Conservation (phyloP, 64 coral and sea anemone genomes). For the Astreopora myriophthalma region DNA sequence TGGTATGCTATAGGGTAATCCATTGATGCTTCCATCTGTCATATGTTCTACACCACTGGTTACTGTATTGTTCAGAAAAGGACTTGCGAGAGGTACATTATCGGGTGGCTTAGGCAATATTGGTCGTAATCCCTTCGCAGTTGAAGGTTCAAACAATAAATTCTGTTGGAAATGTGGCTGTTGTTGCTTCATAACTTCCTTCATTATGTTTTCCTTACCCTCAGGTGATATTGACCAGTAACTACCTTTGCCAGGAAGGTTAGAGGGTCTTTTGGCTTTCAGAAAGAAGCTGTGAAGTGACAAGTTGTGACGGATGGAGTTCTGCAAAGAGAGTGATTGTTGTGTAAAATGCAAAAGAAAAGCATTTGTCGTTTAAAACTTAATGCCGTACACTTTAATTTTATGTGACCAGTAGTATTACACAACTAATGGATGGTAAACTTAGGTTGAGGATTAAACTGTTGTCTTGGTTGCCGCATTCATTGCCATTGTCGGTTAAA, state of each 20-base stretch:
- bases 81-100: neutral
- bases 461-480: no score
- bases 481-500: no score
- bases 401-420: no score
- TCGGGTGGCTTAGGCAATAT: constrained; percentile 87
- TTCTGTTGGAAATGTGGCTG: constrained; percentile 69
- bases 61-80: neutral
- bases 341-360: no score
- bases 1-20: constrained; percentile 48
- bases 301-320: constrained; percentile 95
- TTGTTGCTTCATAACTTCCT: constrained; percentile 86
- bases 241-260: constrained; percentile 90
- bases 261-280: constrained; percentile 82
- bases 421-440: no score
- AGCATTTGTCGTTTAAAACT: no score
- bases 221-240: constrained; percentile 97
- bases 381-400: no score
- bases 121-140: constrained; percentile 56
- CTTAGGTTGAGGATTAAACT: no score
- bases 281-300: constrained; percentile 98
- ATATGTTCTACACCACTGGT: neutral
- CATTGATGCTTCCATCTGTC: neutral
- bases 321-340: no score
- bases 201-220: constrained; percentile 95
- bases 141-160: neutral